These are phyloP conservation scores for Priocnemis perturbator DNA, from an alignment of 2,888 invertebrate genomes.

Conservation along the genomic window DNA sequence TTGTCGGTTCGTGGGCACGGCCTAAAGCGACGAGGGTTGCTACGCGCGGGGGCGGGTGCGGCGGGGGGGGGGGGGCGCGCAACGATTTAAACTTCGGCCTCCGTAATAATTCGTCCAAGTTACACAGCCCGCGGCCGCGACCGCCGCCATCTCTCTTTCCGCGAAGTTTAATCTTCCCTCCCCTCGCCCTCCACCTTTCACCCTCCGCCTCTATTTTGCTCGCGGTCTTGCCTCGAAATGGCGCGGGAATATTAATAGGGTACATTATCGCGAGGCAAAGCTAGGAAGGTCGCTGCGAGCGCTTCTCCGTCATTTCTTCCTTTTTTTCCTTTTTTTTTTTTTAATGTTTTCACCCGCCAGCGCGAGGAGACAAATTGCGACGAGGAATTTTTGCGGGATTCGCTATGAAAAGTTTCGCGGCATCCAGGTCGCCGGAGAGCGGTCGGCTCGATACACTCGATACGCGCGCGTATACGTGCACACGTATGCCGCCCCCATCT, in stretches of 20 bases:
- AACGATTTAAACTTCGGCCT: slow-evolving; percentile 67
- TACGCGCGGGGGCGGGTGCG: background rate
- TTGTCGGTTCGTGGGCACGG: slow-evolving; percentile 63
- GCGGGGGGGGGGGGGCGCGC: slow-evolving; percentile 17
- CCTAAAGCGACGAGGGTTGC: slow-evolving; percentile 24
- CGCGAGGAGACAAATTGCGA: no score
- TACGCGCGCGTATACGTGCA: slow-evolving; percentile 8
- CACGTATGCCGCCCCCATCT: slow-evolving; percentile 4
- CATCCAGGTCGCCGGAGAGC: no score
- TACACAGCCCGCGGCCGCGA: slow-evolving; percentile 58
- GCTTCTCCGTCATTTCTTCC: background rate
- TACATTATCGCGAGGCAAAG: slow-evolving; percentile 32
- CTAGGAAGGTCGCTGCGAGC: slow-evolving; percentile 19
- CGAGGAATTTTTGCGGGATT: no score
- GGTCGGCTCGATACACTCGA: background rate
- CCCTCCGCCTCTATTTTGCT: background rate
- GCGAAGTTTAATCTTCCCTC: slow-evolving; percentile 39
- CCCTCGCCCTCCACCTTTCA: slow-evolving; percentile 4
- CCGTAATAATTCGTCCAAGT: slow-evolving; percentile 62
- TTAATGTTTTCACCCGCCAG: background rate
- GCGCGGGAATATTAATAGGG: slow-evolving; percentile 48
- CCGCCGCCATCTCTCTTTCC: slow-evolving; percentile 21
- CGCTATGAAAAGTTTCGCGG: no score
- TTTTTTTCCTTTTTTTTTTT: background rate
- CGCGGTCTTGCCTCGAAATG: slow-evolving; percentile 31